phyloP scores from a whole-genome alignment of 2,797 vertebrate species.

The Neosilurus mollespiculum region DNA sequence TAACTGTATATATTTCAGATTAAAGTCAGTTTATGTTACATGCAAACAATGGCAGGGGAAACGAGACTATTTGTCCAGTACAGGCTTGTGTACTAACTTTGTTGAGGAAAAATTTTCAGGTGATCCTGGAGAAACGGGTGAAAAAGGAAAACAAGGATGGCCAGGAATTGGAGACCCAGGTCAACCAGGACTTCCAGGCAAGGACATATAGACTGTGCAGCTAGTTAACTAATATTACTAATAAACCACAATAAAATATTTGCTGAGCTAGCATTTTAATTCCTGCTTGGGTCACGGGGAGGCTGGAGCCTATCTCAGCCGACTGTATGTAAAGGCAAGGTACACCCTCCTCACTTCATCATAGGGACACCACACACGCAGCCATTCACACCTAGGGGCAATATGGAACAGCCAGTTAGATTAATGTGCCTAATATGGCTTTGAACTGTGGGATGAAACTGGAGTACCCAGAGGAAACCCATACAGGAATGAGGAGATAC shows the following conservation, averaged over 20 bases:
- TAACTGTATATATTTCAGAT: background rate
- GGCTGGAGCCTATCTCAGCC: no score
- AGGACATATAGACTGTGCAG: slow-evolving; percentile 37
- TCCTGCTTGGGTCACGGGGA: no score
- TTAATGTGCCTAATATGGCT: no score
- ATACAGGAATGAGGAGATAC: no score
- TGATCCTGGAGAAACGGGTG: slow-evolving; percentile 81
- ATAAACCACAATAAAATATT: background rate
- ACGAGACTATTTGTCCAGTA: background rate
- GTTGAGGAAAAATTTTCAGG: slow-evolving; percentile 71
- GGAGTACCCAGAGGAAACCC: no score
- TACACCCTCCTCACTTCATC: no score
- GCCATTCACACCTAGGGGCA: no score
- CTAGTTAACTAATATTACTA: background rate
- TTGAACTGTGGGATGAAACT: no score
- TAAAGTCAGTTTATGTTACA: background rate
- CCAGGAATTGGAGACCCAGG: slow-evolving; percentile 83
- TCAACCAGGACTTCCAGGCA: slow-evolving; percentile 86
- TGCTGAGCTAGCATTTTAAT: background rate
- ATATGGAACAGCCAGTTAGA: no score
- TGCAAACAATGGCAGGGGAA: background rate
- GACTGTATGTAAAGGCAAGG: no score
- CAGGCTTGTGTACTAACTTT: background rate
- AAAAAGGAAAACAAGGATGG: slow-evolving; percentile 85
- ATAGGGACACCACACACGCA: no score